These are phyloP conservation scores for Pegoplata infirma DNA, from an alignment of 2,888 invertebrate genomes.

Conservation along the genomic window DNA sequence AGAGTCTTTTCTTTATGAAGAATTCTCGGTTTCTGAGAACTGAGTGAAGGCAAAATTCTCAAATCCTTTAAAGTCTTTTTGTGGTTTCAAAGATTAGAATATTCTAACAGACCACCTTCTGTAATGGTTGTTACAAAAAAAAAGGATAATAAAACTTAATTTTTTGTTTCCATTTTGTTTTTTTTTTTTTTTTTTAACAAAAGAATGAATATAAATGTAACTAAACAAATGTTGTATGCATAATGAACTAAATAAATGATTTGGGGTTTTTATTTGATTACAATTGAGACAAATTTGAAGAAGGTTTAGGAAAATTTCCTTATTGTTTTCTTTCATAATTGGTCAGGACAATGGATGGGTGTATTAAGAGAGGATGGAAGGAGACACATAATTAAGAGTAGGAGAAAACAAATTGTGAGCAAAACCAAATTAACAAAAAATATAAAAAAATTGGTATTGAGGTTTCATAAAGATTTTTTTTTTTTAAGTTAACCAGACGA, in stretches of 20 bases:
- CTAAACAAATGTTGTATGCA: not conserved
- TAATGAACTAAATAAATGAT: constrained; percentile 22
- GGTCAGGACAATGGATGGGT: not conserved
- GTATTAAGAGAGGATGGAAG: not conserved
- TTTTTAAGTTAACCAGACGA: constrained; percentile 9
- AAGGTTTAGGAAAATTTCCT: not conserved
- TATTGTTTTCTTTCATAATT: not conserved
- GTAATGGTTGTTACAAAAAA: not conserved
- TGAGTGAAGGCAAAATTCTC: no score
- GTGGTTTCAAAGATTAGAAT: no score
- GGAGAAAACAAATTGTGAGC: not conserved
- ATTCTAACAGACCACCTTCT: not conserved
- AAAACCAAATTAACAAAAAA: constrained; percentile 3
- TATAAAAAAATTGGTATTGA: not conserved
- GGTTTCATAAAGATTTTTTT: constrained; percentile 5
- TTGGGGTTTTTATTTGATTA: constrained; percentile 38
- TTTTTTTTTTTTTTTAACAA: not conserved
- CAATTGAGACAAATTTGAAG: constrained; percentile 43
- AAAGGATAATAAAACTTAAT: not conserved
- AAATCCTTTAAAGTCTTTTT: no score
- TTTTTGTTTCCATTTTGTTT: not conserved
- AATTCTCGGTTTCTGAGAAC: no score
- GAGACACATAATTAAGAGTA: not conserved
- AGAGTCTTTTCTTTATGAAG: no score
- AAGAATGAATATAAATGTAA: not conserved